These are phyloP conservation scores for Cerceris ruficornis DNA, from an alignment of 2,888 invertebrate species.

Conservation along the genomic window DNA sequence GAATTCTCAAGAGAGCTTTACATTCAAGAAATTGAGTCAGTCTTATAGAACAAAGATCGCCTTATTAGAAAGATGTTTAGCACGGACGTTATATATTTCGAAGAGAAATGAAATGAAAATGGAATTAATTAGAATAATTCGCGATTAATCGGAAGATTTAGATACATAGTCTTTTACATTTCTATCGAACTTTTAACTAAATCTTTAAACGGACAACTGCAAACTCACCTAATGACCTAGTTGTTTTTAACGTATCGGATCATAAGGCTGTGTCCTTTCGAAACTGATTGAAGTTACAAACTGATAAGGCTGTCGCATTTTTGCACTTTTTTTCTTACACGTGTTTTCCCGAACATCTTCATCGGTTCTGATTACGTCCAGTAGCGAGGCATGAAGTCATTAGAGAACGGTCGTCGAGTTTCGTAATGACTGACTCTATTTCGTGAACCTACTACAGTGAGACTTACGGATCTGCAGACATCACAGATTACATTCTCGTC, in stretches of 20 bases:
- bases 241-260: background rate
- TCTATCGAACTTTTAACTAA: background rate
- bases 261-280: too few relatives aligned
- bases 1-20: background rate
- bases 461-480: conserved; percentile 94
- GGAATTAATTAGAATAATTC: background rate
- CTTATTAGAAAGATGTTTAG: background rate
- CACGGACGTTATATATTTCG: background rate
- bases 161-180: background rate
- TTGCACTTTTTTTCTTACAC: too few relatives aligned
- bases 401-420: background rate
- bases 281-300: too few relatives aligned
- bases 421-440: background rate
- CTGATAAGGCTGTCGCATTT: too few relatives aligned
- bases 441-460: background rate
- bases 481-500: conserved; percentile 99
- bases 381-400: background rate
- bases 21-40: background rate
- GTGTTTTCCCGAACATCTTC: too few relatives aligned
- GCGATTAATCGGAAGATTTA: too few relatives aligned
- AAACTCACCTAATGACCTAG: background rate
- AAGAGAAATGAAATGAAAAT: background rate
- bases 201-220: background rate
- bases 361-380: background rate
- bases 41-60: background rate